A percentile compares a stretch with the other conserved stretches of the same genome.
Conservation (phyloP, 2,888 invertebrate species). For the Agonum fuliginosum region DNA sequence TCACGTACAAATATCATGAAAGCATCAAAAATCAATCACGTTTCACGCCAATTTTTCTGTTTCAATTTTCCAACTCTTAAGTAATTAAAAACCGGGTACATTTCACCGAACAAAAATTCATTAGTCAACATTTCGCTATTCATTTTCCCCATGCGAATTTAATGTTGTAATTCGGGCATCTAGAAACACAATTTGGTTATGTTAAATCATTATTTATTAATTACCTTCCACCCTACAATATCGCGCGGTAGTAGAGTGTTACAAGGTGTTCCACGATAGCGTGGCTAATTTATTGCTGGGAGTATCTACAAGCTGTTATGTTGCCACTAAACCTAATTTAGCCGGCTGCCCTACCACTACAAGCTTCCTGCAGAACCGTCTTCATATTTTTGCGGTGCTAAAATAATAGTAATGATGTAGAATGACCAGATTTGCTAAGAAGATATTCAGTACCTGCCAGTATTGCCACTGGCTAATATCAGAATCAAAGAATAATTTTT, state of each 20-base stretch:
- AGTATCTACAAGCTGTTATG: conserved; percentile 17
- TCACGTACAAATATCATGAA: neutral
- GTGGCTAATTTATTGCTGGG: conserved; percentile 5
- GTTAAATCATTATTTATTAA: conserved; percentile 31
- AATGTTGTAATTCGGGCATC: neutral
- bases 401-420: too few relatives aligned
- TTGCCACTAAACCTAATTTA: conserved; percentile 20
- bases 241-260: neutral
- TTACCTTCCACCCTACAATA: conserved; percentile 14
- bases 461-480: too few relatives aligned
- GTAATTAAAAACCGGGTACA: neutral
- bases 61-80: neutral
- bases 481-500: too few relatives aligned
- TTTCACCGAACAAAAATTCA: neutral
- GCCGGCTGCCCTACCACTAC: neutral
- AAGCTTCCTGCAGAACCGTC: too few relatives aligned
- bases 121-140: neutral
- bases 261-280: conserved; percentile 7
- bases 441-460: too few relatives aligned
- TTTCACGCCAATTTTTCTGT: neutral
- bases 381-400: too few relatives aligned
- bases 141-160: neutral
- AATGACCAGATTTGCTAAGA: too few relatives aligned
- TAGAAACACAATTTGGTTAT: neutral
- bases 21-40: neutral